These are phyloP conservation scores for Aselliscus stoliczkanus DNA, from an alignment of 2,797 vertebrate genomes.

Conservation along the genomic window DNA sequence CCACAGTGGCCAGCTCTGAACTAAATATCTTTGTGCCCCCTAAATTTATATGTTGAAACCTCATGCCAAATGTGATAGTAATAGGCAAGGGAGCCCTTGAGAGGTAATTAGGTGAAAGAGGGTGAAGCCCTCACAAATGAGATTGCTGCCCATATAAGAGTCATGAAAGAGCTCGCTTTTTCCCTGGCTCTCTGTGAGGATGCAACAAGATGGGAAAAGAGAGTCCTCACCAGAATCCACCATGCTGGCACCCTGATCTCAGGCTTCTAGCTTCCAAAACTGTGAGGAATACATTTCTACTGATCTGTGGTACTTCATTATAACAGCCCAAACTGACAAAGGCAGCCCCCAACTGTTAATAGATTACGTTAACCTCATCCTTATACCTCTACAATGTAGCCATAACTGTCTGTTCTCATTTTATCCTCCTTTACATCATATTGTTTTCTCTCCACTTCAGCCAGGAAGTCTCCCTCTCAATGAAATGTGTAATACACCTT, in stretches of 20 bases:
- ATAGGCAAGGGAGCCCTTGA: not conserved
- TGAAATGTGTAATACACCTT: not conserved
- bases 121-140: not conserved
- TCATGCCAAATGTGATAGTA: too few species aligned
- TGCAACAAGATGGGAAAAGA: not conserved
- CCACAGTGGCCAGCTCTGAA: not conserved
- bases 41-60: not conserved
- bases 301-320: not conserved
- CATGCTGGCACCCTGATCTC: not conserved
- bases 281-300: not conserved
- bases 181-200: not conserved
- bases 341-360: not conserved
- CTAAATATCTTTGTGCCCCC: not conserved
- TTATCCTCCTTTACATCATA: not conserved
- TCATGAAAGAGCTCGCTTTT: not conserved
- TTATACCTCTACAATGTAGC: accelerated
- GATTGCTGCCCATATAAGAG: not conserved
- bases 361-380: not conserved
- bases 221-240: not conserved
- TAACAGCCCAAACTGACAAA: not conserved
- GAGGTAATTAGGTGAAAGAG: not conserved
- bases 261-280: not conserved
- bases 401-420: not conserved
- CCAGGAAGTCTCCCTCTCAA: not conserved
- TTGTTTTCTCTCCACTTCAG: not conserved